Percentiles rank a stretch among this genome's conserved stretches.
phyloP scores from a whole-genome alignment of 1,140 invertebrate genomes.

The Condylostylus longicornis region DNA sequence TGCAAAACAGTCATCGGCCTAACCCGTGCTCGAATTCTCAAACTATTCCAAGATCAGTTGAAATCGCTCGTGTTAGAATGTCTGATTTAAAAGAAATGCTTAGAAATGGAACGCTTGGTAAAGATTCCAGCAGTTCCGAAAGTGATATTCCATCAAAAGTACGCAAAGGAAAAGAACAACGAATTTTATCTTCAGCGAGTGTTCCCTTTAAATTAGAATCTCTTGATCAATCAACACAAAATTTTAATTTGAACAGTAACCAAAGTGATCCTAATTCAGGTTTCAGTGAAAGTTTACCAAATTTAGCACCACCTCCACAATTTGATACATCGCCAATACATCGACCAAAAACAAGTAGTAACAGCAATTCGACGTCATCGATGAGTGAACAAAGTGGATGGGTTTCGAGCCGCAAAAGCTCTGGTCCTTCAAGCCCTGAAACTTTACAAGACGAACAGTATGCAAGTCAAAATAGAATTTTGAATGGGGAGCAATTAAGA shows the following conservation, averaged over 20 bases:
- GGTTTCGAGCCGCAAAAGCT: constrained; percentile 54
- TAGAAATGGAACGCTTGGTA: constrained; percentile 17
- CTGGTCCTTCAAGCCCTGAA: constrained; percentile 39
- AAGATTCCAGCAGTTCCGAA: constrained; percentile 26
- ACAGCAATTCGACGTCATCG: constrained; percentile 48
- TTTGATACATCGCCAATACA: constrained; percentile 17
- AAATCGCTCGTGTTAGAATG: constrained; percentile 24
- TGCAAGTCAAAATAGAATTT: constrained; percentile 24
- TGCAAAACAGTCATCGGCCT: constrained; percentile 1
- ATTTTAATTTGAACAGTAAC: constrained; percentile 16
- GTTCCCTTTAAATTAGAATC: constrained; percentile 40
- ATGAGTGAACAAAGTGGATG: constrained; percentile 61
- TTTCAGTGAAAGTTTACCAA: constrained; percentile 44
- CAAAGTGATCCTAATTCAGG: no score
- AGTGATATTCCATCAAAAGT: constrained; percentile 16
- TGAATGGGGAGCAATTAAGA: constrained; percentile 44
- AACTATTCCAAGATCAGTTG: constrained; percentile 24
- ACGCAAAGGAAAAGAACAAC: constrained; percentile 10
- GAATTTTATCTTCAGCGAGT: constrained; percentile 33
- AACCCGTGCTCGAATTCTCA: constrained; percentile 9
- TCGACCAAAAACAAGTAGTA: constrained; percentile 14
- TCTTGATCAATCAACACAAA: constrained; percentile 1
- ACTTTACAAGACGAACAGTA: constrained; percentile 29
- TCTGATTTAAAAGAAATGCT: constrained; percentile 31
- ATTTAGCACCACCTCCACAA: constrained; percentile 41